Evolutionary conservation across 1,140 invertebrate genomes (phyloP).

Genomic region (Proctacanthus coquilletti): DNA sequence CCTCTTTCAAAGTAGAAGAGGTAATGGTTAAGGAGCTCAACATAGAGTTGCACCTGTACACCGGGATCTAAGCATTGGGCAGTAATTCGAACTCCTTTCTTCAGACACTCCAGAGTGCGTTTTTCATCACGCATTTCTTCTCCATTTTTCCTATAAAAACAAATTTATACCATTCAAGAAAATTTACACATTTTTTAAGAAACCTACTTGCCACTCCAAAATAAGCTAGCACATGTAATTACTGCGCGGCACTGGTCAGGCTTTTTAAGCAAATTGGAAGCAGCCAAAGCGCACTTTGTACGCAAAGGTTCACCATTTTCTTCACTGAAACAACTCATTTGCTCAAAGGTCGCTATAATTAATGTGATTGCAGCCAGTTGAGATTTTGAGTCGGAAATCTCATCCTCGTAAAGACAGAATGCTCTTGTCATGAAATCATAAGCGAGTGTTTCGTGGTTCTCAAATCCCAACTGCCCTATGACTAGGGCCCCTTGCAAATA

Average conservation of each 20-base stretch:
- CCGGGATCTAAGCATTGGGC: slow-evolving; percentile 96
- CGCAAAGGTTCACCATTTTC: slow-evolving; percentile 95
- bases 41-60: slow-evolving; percentile 89
- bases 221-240: slow-evolving; percentile 81
- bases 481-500: slow-evolving; percentile 91
- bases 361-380: slow-evolving; percentile 91
- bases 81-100: slow-evolving; percentile 87
- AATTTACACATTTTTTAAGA: slow-evolving; percentile 6
- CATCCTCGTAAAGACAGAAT: slow-evolving; percentile 96
- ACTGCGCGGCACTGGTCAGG: slow-evolving; percentile 93
- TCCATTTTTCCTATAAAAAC: slow-evolving; percentile 34
- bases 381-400: slow-evolving; percentile 94
- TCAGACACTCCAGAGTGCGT: slow-evolving; percentile 85
- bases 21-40: slow-evolving; percentile 89
- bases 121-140: slow-evolving; percentile 67
- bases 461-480: slow-evolving; percentile 81
- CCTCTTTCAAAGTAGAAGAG: slow-evolving; percentile 89
- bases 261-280: slow-evolving; percentile 92
- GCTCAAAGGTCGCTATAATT: slow-evolving; percentile 90
- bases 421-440: slow-evolving; percentile 99
- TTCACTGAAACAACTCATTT: slow-evolving; percentile 83
- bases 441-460: slow-evolving; percentile 89
- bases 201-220: slow-evolving; percentile 76
- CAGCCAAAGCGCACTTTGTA: slow-evolving; percentile 86
- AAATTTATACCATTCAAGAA: slow-evolving; percentile 9